phyloP scores from a whole-genome alignment of 2,888 invertebrate species.

The Sphinx pinastri region DNA sequence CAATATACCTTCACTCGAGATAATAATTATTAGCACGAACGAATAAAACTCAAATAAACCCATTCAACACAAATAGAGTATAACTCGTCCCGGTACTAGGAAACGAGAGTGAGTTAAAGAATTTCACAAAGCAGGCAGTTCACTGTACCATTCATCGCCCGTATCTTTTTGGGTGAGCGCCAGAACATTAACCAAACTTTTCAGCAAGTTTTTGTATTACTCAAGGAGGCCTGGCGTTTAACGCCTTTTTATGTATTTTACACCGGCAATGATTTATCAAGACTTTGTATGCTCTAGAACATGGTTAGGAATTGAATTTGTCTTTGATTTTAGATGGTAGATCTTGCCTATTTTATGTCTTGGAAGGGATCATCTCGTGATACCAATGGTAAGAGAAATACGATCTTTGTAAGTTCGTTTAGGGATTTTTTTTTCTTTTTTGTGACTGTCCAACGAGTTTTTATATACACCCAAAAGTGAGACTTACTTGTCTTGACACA shows the following conservation, averaged over 20 bases:
- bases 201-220: slow-evolving; percentile 16
- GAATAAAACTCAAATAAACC: slow-evolving; percentile 9
- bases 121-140: slow-evolving; percentile 16
- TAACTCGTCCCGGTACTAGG: background rate
- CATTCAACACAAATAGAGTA: slow-evolving; percentile 28
- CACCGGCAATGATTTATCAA: background rate
- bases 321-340: too few species aligned
- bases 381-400: too few species aligned
- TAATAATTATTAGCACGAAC: background rate
- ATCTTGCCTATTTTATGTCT: too few species aligned
- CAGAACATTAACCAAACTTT: slow-evolving; percentile 23
- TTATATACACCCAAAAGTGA: too few species aligned
- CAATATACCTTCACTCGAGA: too few species aligned
- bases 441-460: too few species aligned
- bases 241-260: slow-evolving; percentile 11
- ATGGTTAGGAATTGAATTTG: too few species aligned
- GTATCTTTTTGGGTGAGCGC: background rate
- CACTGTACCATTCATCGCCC: slow-evolving; percentile 7
- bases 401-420: too few species aligned
- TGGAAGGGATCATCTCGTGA: too few species aligned
- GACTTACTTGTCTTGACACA: too few species aligned
- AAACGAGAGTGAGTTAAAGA: background rate
- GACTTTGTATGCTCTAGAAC: background rate
- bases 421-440: too few species aligned
- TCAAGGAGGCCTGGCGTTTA: slow-evolving; percentile 16